Percentiles rank a stretch among this genome's conserved stretches.
Evolutionary conservation across 2,113 vertebrate genomes (phyloP).

Genomic region (Falcunculus frontatus): DNA sequence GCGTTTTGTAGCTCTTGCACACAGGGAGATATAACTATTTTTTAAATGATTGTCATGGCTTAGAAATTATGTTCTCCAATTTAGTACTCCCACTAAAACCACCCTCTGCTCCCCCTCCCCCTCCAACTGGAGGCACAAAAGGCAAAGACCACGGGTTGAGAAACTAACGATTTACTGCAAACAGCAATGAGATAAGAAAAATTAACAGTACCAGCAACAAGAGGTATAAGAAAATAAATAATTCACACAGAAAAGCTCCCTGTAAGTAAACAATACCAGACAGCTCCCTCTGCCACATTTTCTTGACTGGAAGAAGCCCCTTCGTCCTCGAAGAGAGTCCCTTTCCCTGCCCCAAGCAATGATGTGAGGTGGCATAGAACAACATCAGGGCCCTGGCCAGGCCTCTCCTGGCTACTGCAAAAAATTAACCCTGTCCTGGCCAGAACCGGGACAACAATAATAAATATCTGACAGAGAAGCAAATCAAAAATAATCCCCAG

Average conservation of each 20-base stretch:
- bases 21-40: background rate
- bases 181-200: background rate
- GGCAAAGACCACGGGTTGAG: background rate
- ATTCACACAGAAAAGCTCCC: background rate
- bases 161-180: background rate
- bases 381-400: background rate
- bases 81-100: background rate
- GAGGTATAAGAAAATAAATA: background rate
- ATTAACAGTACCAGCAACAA: background rate
- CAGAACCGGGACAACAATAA: background rate
- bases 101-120: background rate
- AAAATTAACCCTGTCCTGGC: background rate
- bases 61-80: background rate
- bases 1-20: background rate
- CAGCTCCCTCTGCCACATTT: background rate
- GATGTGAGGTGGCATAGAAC: background rate
- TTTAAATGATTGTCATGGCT: background rate
- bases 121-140: background rate
- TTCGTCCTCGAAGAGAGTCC: background rate
- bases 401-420: background rate
- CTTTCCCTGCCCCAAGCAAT: background rate
- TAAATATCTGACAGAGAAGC: background rate
- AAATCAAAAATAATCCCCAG: background rate
- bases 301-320: background rate
- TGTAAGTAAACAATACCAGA: background rate